Evolutionary conservation across 1,140 invertebrate genomes (phyloP).

Genomic region (Cataglyphis hispanica): DNA sequence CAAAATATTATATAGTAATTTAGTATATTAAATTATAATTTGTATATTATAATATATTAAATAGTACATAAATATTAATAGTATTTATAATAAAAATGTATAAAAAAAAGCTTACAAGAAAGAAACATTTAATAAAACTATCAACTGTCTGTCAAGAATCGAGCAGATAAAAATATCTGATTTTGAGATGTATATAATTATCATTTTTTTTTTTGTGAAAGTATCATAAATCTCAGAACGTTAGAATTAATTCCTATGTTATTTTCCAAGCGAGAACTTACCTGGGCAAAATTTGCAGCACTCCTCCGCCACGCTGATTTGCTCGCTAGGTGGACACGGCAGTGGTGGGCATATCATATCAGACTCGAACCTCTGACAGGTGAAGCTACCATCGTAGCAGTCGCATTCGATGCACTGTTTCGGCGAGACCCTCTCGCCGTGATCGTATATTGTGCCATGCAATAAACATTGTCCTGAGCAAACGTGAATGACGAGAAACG

Average conservation of each 20-base stretch:
- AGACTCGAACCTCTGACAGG: slow-evolving; percentile 91
- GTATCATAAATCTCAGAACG: not conserved
- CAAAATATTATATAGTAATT: too few species aligned
- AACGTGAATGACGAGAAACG: slow-evolving; percentile 52
- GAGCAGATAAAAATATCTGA: not conserved
- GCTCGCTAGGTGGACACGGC: slow-evolving; percentile 92
- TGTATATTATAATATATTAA: too few species aligned
- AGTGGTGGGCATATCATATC: slow-evolving; percentile 92
- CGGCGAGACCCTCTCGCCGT: slow-evolving; percentile 92
- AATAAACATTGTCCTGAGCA: slow-evolving; percentile 92
- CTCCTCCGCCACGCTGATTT: slow-evolving; percentile 93
- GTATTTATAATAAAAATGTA: not conserved
- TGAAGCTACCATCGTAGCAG: slow-evolving; percentile 93
- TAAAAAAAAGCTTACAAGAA: not conserved
- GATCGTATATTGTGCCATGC: slow-evolving; percentile 92
- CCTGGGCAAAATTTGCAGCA: slow-evolving; percentile 97
- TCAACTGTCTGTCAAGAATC: not conserved
- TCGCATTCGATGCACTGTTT: slow-evolving; percentile 92
- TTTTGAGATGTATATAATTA: not conserved
- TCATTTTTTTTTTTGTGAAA: not conserved
- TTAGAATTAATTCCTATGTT: not conserved
- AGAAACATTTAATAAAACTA: not conserved
- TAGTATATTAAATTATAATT: too few species aligned
- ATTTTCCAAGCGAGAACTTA: slow-evolving; percentile 80
- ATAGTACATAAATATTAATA: too few species aligned